These are phyloP conservation scores for Halisarca cf. caerulea DNA, from an alignment of 37 sponge, comb jelly and placozoan species.

Conservation along the genomic window DNA sequence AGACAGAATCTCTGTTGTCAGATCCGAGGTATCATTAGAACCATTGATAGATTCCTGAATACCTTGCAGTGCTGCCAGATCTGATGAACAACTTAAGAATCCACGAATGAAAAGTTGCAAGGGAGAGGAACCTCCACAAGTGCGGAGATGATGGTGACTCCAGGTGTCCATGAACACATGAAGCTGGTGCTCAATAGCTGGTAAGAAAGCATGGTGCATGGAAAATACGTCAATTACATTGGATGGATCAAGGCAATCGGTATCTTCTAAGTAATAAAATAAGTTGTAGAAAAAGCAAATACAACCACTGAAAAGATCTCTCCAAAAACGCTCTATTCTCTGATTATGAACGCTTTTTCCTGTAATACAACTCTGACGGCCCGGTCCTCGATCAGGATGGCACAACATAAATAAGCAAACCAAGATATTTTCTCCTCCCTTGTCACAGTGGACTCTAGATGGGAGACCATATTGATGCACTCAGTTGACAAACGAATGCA, in stretches of 20 bases:
- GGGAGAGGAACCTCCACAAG: neutral
- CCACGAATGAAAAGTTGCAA: neutral
- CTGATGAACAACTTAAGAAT: neutral
- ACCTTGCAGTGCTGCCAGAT: neutral
- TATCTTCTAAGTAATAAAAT: constrained; percentile 29
- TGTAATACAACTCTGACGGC: constrained; percentile 46
- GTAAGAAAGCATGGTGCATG: neutral
- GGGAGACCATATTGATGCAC: constrained; percentile 44
- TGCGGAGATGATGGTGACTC: constrained; percentile 13
- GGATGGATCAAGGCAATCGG: neutral
- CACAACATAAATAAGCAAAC: constrained; percentile 51
- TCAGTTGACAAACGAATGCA: constrained; percentile 30
- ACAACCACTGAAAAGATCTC: constrained; percentile 48
- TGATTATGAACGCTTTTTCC: constrained; percentile 65
- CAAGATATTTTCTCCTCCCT: constrained; percentile 56
- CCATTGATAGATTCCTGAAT: too few species aligned
- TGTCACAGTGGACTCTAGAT: constrained; percentile 58
- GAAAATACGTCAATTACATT: neutral
- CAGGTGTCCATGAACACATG: neutral
- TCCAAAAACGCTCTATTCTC: constrained; percentile 52
- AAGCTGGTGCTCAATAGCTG: neutral
- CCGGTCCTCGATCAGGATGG: constrained; percentile 52
- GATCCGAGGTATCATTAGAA: too few species aligned
- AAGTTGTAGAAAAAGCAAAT: constrained; percentile 32
- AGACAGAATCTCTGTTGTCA: too few species aligned